Conservation (phyloP, 2,797 vertebrate species). For the Rhinella marina region DNA sequence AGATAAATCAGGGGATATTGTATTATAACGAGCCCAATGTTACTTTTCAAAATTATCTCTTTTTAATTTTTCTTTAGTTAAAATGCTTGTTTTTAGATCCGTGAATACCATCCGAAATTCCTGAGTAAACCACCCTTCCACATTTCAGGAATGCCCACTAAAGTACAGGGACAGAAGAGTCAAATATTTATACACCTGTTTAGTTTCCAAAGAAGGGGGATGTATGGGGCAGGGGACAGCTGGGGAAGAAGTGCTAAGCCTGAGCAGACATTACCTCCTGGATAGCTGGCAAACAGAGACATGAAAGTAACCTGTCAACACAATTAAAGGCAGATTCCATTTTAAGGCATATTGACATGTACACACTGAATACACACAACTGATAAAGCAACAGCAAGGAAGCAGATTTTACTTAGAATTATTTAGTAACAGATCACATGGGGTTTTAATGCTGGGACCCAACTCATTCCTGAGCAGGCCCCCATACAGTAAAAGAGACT, state of each 20-base stretch:
- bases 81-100: neutral
- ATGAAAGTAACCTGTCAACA: constrained; percentile 21
- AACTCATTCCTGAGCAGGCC: too few relatives aligned
- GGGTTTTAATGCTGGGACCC: too few relatives aligned
- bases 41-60: too few relatives aligned
- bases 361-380: constrained; percentile 31
- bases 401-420: neutral
- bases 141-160: neutral
- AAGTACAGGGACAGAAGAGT: neutral
- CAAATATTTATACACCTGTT: constrained; percentile 38
- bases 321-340: neutral
- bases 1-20: too few relatives aligned
- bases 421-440: too few relatives aligned
- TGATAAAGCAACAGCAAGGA: neutral
- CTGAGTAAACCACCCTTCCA: neutral
- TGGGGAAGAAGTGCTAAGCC: constrained; percentile 1
- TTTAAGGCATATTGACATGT: constrained; percentile 17
- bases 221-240: constrained; percentile 38
- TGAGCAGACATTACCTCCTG: constrained; percentile 14
- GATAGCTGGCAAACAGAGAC: constrained; percentile 18
- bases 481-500: too few relatives aligned
- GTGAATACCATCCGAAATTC: neutral
- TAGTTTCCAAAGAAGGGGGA: neutral
- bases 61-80: neutral
- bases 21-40: too few relatives aligned